Evolutionary conservation across 2,113 vertebrate genomes (phyloP).

Genomic region (Mesocricetus auratus): DNA sequence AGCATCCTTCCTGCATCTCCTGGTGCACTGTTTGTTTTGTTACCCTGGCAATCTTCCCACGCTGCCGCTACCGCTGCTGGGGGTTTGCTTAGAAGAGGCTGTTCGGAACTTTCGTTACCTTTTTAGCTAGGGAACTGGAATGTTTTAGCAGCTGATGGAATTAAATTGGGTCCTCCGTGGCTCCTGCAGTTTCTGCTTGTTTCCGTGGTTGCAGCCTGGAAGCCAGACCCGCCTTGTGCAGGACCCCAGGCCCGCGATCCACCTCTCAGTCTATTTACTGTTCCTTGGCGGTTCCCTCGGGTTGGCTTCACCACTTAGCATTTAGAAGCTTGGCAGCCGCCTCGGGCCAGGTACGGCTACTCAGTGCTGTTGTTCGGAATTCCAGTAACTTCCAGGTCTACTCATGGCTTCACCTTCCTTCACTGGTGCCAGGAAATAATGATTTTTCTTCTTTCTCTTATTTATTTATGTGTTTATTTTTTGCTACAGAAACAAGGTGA

Average conservation of each 20-base stretch:
- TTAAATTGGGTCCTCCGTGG: slow-evolving; percentile 80
- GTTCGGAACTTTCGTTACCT: not conserved
- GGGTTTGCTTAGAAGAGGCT: not conserved
- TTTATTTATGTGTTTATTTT: no score
- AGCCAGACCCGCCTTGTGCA: slow-evolving; percentile 82
- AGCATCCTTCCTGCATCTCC: accelerated
- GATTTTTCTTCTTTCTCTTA: not conserved
- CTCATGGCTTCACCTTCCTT: not conserved
- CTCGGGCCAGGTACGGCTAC: not conserved
- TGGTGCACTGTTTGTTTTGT: accelerated
- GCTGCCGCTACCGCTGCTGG: no score
- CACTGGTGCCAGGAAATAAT: not conserved
- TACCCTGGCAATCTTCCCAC: not conserved
- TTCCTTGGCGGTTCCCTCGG: slow-evolving; percentile 76
- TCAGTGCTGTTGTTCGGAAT: not conserved
- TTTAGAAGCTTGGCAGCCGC: slow-evolving; percentile 58
- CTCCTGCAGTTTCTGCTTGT: slow-evolving; percentile 87
- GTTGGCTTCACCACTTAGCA: slow-evolving; percentile 62
- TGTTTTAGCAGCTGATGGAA: slow-evolving; percentile 73
- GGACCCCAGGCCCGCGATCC: slow-evolving; percentile 73
- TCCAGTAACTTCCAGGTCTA: not conserved
- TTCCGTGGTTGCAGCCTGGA: slow-evolving; percentile 87
- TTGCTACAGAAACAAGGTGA: slow-evolving; percentile 3
- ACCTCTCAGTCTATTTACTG: slow-evolving; percentile 81
- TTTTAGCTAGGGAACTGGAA: not conserved